Conservation (phyloP, 2,888 invertebrate genomes). For the Pollenia angustigena region DNA sequence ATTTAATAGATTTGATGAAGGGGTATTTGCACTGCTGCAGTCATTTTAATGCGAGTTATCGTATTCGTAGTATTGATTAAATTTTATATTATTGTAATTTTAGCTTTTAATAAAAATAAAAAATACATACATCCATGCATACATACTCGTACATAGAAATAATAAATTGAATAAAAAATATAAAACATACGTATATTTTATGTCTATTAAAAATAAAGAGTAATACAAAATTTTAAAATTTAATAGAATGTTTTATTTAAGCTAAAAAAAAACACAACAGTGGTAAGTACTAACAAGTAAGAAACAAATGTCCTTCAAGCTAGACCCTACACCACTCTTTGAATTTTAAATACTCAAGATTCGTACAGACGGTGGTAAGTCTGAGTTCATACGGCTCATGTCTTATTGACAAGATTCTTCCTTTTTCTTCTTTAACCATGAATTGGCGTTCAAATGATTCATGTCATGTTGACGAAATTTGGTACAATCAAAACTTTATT, state of each 20-base stretch:
- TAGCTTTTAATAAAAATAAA: conserved; percentile 45
- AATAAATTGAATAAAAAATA: conserved; percentile 46
- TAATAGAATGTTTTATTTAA: conserved; percentile 17
- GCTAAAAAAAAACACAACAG: neutral
- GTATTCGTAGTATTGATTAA: conserved; percentile 48
- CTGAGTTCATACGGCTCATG: no score
- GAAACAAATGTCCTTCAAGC: no score
- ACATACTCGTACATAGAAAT: conserved; percentile 57
- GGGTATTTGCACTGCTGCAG: conserved; percentile 34
- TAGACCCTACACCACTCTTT: no score
- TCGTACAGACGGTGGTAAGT: no score
- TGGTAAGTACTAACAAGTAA: conserved; percentile 16
- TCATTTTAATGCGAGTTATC: conserved; percentile 23
- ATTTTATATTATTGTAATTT: conserved; percentile 46
- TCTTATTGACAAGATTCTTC: no score
- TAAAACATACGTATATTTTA: conserved; percentile 59
- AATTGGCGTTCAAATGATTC: no score
- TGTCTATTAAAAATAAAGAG: conserved; percentile 65
- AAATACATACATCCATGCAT: conserved; percentile 23
- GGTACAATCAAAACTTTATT: no score
- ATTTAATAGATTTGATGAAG: conserved; percentile 36
- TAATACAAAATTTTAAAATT: conserved; percentile 63
- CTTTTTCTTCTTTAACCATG: no score
- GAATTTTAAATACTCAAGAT: no score
- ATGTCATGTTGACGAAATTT: no score